phyloP scores from a whole-genome alignment of 2,888 invertebrate genomes.

The Chaetoderma sp. region DNA sequence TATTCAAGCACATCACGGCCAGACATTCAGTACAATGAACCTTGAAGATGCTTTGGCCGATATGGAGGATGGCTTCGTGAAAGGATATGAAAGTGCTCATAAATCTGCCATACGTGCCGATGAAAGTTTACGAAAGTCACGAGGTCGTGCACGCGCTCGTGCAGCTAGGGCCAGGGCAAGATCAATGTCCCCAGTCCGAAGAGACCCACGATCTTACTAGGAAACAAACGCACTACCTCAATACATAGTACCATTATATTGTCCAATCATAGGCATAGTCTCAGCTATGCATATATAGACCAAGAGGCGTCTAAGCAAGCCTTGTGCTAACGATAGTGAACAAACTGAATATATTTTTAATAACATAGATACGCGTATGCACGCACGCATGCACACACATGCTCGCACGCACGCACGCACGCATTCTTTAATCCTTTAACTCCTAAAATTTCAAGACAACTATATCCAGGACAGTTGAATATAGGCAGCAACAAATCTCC shows the following conservation, averaged over 20 bases:
- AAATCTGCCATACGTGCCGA: constrained; percentile 38
- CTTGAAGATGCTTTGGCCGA: constrained; percentile 63
- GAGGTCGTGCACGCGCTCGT: constrained; percentile 45
- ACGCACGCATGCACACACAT: neutral
- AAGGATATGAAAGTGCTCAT: constrained; percentile 50
- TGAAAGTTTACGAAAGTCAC: constrained; percentile 41
- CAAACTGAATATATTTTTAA: too few relatives aligned
- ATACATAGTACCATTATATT: neutral
- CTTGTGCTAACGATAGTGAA: too few relatives aligned
- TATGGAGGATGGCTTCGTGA: constrained; percentile 61
- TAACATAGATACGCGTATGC: neutral
- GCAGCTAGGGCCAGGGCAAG: constrained; percentile 50
- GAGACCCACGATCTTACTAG: constrained; percentile 61
- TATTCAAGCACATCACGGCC: constrained; percentile 65
- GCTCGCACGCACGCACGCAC: neutral
- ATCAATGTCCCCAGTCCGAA: constrained; percentile 57
- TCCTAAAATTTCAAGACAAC: too few relatives aligned
- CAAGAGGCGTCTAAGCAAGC: too few relatives aligned
- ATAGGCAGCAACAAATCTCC: too few relatives aligned
- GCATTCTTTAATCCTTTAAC: too few relatives aligned
- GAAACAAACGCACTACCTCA: neutral
- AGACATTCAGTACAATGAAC: constrained; percentile 58
- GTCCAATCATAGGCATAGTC: neutral
- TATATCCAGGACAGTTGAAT: too few relatives aligned
- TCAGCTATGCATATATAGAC: too few relatives aligned